Percentiles rank a stretch among this genome's conserved stretches.
These are phyloP conservation scores for Danio tinwini DNA, from an alignment of 2,797 vertebrate species.

Conservation along the genomic window DNA sequence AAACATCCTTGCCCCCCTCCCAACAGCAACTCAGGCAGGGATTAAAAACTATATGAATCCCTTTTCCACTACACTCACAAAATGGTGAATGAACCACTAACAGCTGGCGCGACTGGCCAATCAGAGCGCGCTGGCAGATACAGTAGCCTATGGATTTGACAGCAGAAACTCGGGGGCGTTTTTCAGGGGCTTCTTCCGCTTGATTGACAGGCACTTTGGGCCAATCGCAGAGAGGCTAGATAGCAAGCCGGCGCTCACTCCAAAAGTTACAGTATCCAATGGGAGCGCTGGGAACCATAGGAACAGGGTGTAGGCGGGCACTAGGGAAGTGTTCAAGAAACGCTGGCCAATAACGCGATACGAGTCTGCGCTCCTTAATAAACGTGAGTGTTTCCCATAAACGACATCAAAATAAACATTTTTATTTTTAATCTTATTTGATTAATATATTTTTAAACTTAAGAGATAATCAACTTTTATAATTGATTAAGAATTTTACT, in stretches of 20 bases:
- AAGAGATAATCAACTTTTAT: background rate
- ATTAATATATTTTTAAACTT: background rate
- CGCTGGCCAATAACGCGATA: slow-evolving; percentile 73
- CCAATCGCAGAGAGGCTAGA: slow-evolving; percentile 71
- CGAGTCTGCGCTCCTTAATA: slow-evolving; percentile 67
- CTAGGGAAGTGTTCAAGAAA: slow-evolving; percentile 64
- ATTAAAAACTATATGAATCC: slow-evolving; percentile 80
- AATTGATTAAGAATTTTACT: background rate
- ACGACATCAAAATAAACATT: slow-evolving; percentile 60
- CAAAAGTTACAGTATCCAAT: slow-evolving; percentile 91
- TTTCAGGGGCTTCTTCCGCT: slow-evolving; percentile 64
- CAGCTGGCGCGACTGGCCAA: slow-evolving; percentile 89
- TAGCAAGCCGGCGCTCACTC: slow-evolving; percentile 64
- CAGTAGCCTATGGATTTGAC: slow-evolving; percentile 79
- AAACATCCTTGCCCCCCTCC: slow-evolving; percentile 74
- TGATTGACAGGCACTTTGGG: slow-evolving; percentile 68
- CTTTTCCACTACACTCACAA: slow-evolving; percentile 96
- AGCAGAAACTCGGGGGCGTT: slow-evolving; percentile 68
- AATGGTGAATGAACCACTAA: slow-evolving; percentile 99
- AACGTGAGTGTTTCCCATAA: slow-evolving; percentile 80
- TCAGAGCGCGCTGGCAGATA: slow-evolving; percentile 82
- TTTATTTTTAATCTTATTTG: no score
- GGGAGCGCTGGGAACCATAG: slow-evolving; percentile 79
- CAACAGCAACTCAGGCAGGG: slow-evolving; percentile 79
- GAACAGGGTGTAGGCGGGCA: slow-evolving; percentile 82